A percentile compares a stretch with the other conserved stretches of the same genome.
Evolutionary conservation across 2,113 vertebrate species (phyloP).

Genomic region (Fregata magnificens): DNA sequence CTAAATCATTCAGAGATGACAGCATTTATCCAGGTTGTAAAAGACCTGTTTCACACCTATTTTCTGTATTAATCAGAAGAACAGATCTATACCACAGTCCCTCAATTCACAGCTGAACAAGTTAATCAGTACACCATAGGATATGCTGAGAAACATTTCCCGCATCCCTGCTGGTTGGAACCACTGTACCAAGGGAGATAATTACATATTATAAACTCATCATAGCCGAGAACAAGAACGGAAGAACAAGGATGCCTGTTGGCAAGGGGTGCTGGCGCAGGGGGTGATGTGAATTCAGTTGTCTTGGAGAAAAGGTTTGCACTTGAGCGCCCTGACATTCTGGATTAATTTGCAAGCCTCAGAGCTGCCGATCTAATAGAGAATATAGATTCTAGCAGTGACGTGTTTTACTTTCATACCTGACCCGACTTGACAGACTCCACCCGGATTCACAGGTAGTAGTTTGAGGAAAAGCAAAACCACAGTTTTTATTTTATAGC

Average conservation of each 20-base stretch:
- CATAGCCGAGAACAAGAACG: neutral
- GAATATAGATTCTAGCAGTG: neutral
- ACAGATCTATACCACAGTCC: neutral
- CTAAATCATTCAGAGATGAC: neutral
- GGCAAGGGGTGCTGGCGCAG: neutral
- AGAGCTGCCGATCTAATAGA: neutral
- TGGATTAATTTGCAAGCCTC: neutral
- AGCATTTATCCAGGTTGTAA: neutral
- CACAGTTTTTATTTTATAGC: neutral
- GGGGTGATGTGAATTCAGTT: neutral
- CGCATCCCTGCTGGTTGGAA: neutral
- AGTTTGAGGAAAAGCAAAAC: neutral
- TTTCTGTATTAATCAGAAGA: neutral
- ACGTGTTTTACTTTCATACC: neutral
- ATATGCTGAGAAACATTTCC: neutral
- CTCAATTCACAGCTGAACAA: neutral
- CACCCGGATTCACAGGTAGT: neutral
- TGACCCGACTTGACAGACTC: conserved; percentile 30
- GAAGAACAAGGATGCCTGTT: neutral
- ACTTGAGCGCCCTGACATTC: neutral
- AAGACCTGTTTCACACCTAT: neutral
- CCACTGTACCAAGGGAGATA: neutral
- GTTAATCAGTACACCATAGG: neutral
- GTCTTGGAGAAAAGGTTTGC: neutral
- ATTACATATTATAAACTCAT: neutral